These are phyloP conservation scores for Lipophrys pholis DNA, from an alignment of 2,113 vertebrate species.

Conservation along the genomic window DNA sequence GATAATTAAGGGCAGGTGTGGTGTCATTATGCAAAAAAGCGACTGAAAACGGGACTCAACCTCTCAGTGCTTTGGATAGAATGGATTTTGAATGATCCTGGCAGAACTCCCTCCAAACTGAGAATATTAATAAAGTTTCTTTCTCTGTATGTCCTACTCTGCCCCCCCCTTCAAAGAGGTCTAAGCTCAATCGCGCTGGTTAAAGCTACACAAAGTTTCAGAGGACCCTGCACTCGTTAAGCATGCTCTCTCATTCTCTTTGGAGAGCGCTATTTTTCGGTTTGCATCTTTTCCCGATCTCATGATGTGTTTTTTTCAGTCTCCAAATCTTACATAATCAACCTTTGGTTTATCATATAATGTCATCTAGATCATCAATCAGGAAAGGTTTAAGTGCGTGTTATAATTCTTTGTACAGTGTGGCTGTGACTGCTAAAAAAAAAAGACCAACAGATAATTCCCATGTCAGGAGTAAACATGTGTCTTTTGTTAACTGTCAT, in stretches of 20 bases:
- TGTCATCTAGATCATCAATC: no score
- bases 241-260: not conserved
- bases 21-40: conserved; percentile 49
- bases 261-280: not conserved
- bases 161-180: not conserved
- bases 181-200: not conserved
- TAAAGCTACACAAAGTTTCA: not conserved
- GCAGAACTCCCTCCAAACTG: not conserved
- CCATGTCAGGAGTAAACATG: no score
- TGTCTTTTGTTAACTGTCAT: no score
- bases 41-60: conserved; percentile 11
- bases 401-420: no score
- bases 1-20: conserved; percentile 60
- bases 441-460: no score
- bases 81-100: not conserved
- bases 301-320: not conserved
- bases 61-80: not conserved
- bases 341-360: no score
- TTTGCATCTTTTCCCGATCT: not conserved
- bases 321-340: not conserved
- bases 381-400: no score
- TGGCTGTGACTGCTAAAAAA: no score
- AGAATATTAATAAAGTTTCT: not conserved
- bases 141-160: not conserved
- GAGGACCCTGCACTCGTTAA: not conserved